Evolutionary conservation across 2,113 vertebrate species (phyloP).

Genomic region (Aphyosemion australe): DNA sequence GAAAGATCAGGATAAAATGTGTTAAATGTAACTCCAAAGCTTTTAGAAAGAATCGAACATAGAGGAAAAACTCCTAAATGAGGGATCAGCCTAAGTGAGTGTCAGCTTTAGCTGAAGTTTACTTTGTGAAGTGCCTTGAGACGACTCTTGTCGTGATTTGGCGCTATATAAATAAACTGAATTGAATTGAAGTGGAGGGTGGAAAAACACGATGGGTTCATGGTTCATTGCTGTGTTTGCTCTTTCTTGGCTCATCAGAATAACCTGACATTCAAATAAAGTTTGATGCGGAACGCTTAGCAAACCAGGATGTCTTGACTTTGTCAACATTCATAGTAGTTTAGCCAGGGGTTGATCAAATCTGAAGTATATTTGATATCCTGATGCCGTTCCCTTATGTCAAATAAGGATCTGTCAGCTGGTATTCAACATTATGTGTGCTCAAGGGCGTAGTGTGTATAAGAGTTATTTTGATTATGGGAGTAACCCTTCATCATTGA

Average conservation of each 20-base stretch:
- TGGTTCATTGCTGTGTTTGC: slow-evolving; percentile 21
- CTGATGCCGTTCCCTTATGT: not conserved
- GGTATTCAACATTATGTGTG: not conserved
- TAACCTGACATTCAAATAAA: not conserved
- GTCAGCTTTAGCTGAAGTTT: too few species aligned
- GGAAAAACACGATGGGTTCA: not conserved
- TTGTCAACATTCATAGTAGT: slow-evolving; percentile 13
- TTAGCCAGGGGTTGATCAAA: not conserved
- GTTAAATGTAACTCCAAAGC: too few species aligned
- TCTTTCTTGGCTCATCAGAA: not conserved
- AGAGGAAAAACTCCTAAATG: too few species aligned
- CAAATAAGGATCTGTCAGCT: slow-evolving; percentile 4
- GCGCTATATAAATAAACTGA: too few species aligned
- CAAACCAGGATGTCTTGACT: slow-evolving; percentile 35
- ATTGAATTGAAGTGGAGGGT: too few species aligned
- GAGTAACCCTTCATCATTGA: too few species aligned
- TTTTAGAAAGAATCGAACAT: too few species aligned
- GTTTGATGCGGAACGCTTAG: not conserved
- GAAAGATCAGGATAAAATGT: not conserved
- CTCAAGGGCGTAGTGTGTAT: not conserved
- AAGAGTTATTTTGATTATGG: not conserved
- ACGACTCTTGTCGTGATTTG: too few species aligned
- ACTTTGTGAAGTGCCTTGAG: too few species aligned
- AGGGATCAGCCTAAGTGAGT: too few species aligned
- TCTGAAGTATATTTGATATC: not conserved